Evolutionary conservation across 2,888 invertebrate species (phyloP).

Genomic region (Leptinotarsa peninsularis): DNA sequence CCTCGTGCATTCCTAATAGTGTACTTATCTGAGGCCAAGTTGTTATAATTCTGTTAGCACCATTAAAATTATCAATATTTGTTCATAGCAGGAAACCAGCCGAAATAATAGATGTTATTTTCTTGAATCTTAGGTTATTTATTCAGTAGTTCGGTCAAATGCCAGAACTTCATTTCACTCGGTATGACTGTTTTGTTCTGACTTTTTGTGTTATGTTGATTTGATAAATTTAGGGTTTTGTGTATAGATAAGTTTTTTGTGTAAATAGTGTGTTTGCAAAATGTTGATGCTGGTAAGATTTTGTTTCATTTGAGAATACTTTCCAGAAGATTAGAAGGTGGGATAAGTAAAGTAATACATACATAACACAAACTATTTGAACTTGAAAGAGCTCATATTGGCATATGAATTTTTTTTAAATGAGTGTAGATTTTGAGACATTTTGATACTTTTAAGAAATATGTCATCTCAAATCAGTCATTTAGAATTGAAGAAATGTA

Average conservation of each 20-base stretch:
- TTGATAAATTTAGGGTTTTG: not conserved
- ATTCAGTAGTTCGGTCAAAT: not conserved
- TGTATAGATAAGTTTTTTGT: not conserved
- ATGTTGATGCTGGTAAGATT: not conserved
- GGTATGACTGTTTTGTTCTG: not conserved
- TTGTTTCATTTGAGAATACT: not conserved
- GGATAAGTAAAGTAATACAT: too few relatives aligned
- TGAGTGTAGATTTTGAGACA: too few relatives aligned
- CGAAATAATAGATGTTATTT: not conserved
- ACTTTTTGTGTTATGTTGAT: not conserved
- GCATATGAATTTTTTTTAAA: too few relatives aligned
- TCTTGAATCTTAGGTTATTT: not conserved
- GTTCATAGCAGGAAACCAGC: not conserved
- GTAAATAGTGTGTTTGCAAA: not conserved
- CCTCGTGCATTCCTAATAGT: not conserved
- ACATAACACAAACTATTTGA: too few relatives aligned
- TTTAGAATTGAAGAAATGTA: too few relatives aligned
- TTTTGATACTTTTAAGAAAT: too few relatives aligned
- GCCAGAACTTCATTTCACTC: too few relatives aligned
- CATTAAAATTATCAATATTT: constrained; percentile 16
- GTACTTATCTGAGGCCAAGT: not conserved
- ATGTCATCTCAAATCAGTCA: too few relatives aligned
- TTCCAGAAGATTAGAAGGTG: too few relatives aligned
- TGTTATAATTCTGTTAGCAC: constrained; percentile 12
- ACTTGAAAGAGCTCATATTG: too few relatives aligned